Percentiles rank a stretch among this genome's conserved stretches.
phyloP scores from a whole-genome alignment of 2,113 vertebrate genomes.

The Corynorhinus townsendii region DNA sequence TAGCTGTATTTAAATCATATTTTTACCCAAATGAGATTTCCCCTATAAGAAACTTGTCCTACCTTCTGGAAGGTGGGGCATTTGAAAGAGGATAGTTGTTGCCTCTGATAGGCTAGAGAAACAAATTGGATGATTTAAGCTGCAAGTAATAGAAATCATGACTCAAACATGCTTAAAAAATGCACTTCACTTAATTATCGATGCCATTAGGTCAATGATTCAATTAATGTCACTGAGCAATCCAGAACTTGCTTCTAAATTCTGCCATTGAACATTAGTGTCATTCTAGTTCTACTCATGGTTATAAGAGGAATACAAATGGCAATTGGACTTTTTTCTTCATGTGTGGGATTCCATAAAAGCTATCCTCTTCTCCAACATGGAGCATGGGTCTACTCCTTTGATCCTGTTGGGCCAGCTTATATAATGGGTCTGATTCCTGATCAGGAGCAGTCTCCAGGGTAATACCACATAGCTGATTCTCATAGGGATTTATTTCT shows the following conservation, averaged over 20 bases:
- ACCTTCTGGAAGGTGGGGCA: not conserved
- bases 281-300: not conserved
- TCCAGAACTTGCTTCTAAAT: not conserved
- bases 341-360: not conserved
- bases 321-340: not conserved
- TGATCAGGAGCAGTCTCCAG: not conserved
- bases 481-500: not conserved
- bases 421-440: not conserved
- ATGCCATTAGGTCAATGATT: not conserved
- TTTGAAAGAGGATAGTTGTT: not conserved
- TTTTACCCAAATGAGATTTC: not conserved
- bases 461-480: not conserved
- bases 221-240: not conserved
- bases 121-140: not conserved
- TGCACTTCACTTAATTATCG: not conserved
- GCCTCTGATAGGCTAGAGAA: not conserved
- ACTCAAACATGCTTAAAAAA: not conserved
- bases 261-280: not conserved
- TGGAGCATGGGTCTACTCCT: rapidly evolving
- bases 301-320: not conserved
- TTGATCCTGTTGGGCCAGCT: not conserved
- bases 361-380: not conserved
- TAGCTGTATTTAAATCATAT: not conserved
- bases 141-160: not conserved
- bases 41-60: not conserved